phyloP scores from a whole-genome alignment of 2,113 vertebrate species.

The Melanerpes aurifrons region DNA sequence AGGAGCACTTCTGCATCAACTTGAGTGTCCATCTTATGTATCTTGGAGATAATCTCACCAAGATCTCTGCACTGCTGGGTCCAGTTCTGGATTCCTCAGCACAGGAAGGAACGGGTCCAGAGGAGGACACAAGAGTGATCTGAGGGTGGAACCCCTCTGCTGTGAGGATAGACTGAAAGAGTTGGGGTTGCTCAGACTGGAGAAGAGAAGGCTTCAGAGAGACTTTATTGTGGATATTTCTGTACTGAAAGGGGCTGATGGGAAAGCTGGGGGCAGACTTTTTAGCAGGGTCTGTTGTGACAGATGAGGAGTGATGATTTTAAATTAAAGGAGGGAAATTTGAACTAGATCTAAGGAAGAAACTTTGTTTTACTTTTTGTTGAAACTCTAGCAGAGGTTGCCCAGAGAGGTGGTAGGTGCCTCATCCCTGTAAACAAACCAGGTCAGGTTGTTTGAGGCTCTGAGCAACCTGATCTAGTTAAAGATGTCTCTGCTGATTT shows the following conservation, averaged over 20 bases:
- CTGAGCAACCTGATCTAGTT: too few species aligned
- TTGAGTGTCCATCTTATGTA: rapidly evolving
- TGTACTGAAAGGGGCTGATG: too few species aligned
- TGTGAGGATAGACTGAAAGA: not conserved
- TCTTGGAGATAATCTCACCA: not conserved
- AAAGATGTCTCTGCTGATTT: too few species aligned
- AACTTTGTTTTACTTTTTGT: not conserved
- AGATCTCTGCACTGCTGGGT: not conserved
- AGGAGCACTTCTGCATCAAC: rapidly evolving
- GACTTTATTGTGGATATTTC: not conserved
- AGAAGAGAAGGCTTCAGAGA: not conserved
- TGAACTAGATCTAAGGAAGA: not conserved
- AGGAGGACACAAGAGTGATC: not conserved
- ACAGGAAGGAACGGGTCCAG: not conserved
- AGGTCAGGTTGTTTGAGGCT: too few species aligned
- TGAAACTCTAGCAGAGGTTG: not conserved
- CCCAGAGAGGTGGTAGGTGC: not conserved
- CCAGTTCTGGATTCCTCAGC: not conserved
- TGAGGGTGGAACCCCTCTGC: not conserved
- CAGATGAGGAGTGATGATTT: too few species aligned
- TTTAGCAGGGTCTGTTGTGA: too few species aligned
- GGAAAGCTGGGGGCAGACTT: too few species aligned
- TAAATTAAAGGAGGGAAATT: not conserved
- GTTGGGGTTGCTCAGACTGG: not conserved
- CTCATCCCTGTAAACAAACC: too few species aligned